A percentile compares a stretch with the other conserved stretches of the same genome.
Evolutionary conservation across 2,113 vertebrate species (phyloP).

Genomic region (Phyllostomus hastatus): DNA sequence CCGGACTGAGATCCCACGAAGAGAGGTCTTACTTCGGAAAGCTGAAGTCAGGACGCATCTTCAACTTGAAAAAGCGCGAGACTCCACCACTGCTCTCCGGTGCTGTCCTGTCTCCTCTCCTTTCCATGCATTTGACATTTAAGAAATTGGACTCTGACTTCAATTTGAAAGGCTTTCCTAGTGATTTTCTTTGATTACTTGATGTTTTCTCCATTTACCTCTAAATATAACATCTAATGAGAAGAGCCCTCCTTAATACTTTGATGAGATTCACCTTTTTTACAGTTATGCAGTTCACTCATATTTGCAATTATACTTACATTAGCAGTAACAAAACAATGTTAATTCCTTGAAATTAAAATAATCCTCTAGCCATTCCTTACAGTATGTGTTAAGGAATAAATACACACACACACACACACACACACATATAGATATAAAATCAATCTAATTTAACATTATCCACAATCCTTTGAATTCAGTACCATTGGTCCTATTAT

Average conservation of each 20-base stretch:
- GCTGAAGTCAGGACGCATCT: not conserved
- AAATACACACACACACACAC: not conserved
- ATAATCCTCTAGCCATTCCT: not conserved
- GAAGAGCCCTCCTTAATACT: not conserved
- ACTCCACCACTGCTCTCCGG: not conserved
- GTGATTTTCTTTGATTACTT: not conserved
- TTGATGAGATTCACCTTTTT: not conserved
- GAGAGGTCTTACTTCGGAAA: not conserved
- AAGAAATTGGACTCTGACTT: conserved; percentile 15
- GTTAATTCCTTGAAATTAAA: not conserved
- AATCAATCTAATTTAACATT: not conserved
- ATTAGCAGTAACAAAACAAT: not conserved
- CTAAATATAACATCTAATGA: not conserved
- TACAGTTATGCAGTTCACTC: not conserved
- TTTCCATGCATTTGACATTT: not conserved
- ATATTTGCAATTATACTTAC: not conserved
- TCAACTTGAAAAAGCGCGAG: not conserved
- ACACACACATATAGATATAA: too few relatives aligned
- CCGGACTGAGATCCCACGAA: not conserved
- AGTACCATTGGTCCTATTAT: not conserved
- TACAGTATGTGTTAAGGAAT: not conserved
- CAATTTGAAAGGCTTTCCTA: not conserved
- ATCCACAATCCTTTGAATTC: not conserved
- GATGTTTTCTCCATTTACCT: not conserved
- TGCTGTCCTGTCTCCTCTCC: not conserved